Conservation (phyloP, 2,113 vertebrate species). For the Nannobrachium achirus region DNA sequence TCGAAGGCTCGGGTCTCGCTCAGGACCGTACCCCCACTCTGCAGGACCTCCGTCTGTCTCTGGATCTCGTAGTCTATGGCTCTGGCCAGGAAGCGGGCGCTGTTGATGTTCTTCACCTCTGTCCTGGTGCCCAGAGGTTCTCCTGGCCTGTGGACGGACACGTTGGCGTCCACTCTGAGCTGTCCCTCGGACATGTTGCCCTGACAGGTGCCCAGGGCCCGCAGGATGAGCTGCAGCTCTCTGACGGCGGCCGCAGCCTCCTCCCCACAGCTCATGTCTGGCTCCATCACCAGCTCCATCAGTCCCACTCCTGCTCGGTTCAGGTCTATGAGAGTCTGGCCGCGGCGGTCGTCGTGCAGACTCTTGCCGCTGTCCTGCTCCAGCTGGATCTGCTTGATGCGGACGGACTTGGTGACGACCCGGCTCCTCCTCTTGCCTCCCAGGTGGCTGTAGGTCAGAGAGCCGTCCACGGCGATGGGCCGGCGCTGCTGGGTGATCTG, state of each 20-base stretch:
- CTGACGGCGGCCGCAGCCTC: no score
- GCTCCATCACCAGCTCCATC: conserved; percentile 91
- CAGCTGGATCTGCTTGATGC: conserved; percentile 91
- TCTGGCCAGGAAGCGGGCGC: conserved; percentile 83
- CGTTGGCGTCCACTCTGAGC: conserved; percentile 89
- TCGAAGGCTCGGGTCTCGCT: conserved; percentile 91
- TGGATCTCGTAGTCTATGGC: conserved; percentile 92
- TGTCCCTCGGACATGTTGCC: conserved; percentile 91
- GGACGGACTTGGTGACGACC: conserved; percentile 81
- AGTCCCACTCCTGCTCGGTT: conserved; percentile 89
- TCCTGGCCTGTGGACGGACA: conserved; percentile 86
- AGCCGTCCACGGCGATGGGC: conserved; percentile 89
- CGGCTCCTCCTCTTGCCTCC: conserved; percentile 76
- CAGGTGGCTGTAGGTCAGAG: conserved; percentile 81
- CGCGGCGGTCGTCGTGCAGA: conserved; percentile 71
- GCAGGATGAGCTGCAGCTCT: no score
- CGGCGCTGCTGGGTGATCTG: conserved; percentile 91
- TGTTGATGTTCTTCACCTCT: conserved; percentile 93
- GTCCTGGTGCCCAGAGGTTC: conserved; percentile 84
- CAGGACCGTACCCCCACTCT: conserved; percentile 81
- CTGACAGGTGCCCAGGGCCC: conserved; percentile 86
- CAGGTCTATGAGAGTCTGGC: conserved; percentile 86
- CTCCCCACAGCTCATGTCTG: conserved; percentile 89
- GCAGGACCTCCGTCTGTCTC: conserved; percentile 85
- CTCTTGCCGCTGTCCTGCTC: conserved; percentile 93